phyloP scores from a whole-genome alignment of 2,888 invertebrate species.

The Zaprionus lineosus region DNA sequence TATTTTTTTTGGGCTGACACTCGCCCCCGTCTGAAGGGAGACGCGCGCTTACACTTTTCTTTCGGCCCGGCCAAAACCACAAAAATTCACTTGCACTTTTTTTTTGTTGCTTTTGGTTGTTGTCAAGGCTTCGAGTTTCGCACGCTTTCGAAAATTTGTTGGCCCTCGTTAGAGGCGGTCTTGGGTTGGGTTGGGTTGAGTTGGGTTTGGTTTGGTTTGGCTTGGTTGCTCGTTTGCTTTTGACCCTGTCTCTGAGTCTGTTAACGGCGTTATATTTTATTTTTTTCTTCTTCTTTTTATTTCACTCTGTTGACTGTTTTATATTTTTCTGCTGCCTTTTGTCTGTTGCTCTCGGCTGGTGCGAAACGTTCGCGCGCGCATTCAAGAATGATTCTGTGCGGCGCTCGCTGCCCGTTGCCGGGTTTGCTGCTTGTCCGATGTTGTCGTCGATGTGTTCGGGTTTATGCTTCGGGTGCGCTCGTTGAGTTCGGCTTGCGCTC shows the following conservation, averaged over 20 bases:
- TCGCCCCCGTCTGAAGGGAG: background rate
- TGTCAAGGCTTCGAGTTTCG: slow-evolving; percentile 34
- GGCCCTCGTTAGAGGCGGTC: slow-evolving; percentile 6
- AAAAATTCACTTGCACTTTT: slow-evolving; percentile 71
- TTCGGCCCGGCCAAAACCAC: slow-evolving; percentile 33
- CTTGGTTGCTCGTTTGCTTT: slow-evolving; percentile 2
- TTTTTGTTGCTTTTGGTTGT: slow-evolving; percentile 12
- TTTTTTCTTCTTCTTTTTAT: slow-evolving; percentile 1
- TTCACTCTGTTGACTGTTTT: slow-evolving; percentile 17
- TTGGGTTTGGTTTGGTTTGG: background rate
- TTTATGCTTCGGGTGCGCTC: slow-evolving; percentile 17
- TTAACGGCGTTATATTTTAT: background rate
- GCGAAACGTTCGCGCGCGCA: slow-evolving; percentile 82
- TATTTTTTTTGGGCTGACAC: slow-evolving; percentile 4
- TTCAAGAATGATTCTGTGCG: slow-evolving; percentile 82
- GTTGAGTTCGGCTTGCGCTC: slow-evolving; percentile 34
- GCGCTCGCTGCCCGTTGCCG: slow-evolving; percentile 59
- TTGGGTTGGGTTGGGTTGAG: background rate
- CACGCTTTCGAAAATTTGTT: slow-evolving; percentile 33
- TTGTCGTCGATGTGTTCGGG: slow-evolving; percentile 21
- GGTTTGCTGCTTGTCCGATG: slow-evolving; percentile 38
- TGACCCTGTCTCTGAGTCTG: slow-evolving; percentile 12
- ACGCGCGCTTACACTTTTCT: slow-evolving; percentile 31
- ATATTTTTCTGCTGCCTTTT: slow-evolving; percentile 20
- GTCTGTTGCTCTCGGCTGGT: slow-evolving; percentile 49